Conservation (phyloP, 2,797 vertebrate genomes). For the Philypnodon macrostomus region DNA sequence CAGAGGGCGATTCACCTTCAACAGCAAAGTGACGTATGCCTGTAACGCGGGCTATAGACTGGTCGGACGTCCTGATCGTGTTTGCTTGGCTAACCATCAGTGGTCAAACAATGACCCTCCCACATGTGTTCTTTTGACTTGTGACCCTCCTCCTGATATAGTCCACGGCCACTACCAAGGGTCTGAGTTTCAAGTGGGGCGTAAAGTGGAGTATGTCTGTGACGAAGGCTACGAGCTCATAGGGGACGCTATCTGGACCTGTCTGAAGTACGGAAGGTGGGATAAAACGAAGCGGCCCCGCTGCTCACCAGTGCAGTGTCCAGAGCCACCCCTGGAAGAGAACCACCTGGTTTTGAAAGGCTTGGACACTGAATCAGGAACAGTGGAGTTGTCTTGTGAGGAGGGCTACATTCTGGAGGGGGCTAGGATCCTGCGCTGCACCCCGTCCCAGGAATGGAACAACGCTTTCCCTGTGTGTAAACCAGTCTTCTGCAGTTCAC, state of each 20-base stretch:
- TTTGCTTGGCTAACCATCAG: constrained; percentile 91
- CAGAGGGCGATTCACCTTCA: constrained; percentile 80
- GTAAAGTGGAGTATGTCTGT: constrained; percentile 87
- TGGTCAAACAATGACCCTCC: constrained; percentile 87
- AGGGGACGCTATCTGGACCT: constrained; percentile 88
- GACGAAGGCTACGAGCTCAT: constrained; percentile 89
- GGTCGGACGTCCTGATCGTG: constrained; percentile 78
- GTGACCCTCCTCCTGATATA: constrained; percentile 84
- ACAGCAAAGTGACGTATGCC: constrained; percentile 81
- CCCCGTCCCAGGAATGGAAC: constrained; percentile 89
- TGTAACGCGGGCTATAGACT: constrained; percentile 87
- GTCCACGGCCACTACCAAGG: constrained; percentile 81
- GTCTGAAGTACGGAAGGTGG: constrained; percentile 90
- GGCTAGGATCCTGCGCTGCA: constrained; percentile 83
- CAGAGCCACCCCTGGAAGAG: constrained; percentile 87
- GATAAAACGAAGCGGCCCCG: constrained; percentile 79
- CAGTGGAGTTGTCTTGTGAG: constrained; percentile 87
- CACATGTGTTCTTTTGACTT: constrained; percentile 85
- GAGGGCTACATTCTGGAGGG: constrained; percentile 88
- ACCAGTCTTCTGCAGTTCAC: constrained; percentile 81
- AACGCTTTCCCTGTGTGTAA: constrained; percentile 91
- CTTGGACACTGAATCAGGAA: constrained; percentile 79
- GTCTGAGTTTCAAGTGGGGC: constrained; percentile 84
- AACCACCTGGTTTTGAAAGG: constrained; percentile 88
- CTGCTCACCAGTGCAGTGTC: constrained; percentile 89